phyloP scores from a whole-genome alignment of 2,888 invertebrate species.

The Sicus ferrugineus region DNA sequence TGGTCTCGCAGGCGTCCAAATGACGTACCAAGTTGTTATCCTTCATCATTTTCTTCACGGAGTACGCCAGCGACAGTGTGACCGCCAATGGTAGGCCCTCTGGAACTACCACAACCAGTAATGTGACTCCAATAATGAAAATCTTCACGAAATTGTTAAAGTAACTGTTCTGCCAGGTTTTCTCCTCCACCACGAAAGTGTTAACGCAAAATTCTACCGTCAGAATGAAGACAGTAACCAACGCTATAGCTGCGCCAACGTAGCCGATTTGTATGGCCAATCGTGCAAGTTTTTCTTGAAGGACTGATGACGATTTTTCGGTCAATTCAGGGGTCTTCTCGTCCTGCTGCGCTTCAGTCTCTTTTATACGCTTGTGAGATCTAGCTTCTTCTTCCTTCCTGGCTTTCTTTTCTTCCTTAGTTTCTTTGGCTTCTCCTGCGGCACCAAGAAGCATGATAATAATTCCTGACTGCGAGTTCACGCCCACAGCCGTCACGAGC shows the following conservation, averaged over 20 bases:
- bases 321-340: conserved; percentile 49
- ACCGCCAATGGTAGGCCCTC: conserved; percentile 99
- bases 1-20: conserved; percentile 99
- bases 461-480: conserved; percentile 95
- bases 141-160: conserved; percentile 94
- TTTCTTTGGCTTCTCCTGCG: conserved; percentile 79
- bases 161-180: conserved; percentile 82
- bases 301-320: conserved; percentile 93
- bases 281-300: conserved; percentile 98
- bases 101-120: conserved; percentile 98
- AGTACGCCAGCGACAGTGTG: conserved; percentile 97
- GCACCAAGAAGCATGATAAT: conserved; percentile 96
- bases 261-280: conserved; percentile 99
- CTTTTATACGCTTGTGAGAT: conserved; percentile 48
- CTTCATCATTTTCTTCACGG: conserved; percentile 99
- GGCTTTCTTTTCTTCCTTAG: conserved; percentile 75
- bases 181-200: conserved; percentile 80
- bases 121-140: conserved; percentile 99
- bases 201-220: conserved; percentile 93
- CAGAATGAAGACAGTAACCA: conserved; percentile 95
- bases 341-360: conserved; percentile 7
- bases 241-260: conserved; percentile 97
- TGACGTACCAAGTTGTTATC: conserved; percentile 99
- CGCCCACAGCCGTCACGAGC: conserved; percentile 89
- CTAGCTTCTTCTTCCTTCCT: background rate